These are phyloP conservation scores for Hydrolagus affinis DNA, from an alignment of 2,113 vertebrate genomes.

Conservation along the genomic window DNA sequence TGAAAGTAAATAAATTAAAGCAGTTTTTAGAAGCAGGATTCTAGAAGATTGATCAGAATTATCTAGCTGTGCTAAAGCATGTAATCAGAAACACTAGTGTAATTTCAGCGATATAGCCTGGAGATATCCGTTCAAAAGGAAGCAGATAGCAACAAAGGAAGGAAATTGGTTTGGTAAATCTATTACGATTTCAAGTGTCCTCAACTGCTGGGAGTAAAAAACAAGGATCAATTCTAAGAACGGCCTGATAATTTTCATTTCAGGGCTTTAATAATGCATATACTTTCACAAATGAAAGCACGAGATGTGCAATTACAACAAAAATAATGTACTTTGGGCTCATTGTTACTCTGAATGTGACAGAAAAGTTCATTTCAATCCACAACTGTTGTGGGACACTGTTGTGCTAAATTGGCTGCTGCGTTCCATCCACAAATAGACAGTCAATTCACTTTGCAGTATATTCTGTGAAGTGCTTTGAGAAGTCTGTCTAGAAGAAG, in stretches of 20 bases:
- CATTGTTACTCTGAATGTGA: neutral
- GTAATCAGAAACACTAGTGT: neutral
- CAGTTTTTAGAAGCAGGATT: neutral
- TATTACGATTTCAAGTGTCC: neutral
- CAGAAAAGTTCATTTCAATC: too few species aligned
- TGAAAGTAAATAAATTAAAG: neutral
- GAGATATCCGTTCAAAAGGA: conserved; percentile 21
- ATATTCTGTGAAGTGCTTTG: too few species aligned
- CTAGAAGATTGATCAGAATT: conserved; percentile 2
- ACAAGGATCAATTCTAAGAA: conserved; percentile 13
- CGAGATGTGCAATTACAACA: neutral
- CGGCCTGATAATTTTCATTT: conserved; percentile 5
- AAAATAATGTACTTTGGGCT: neutral
- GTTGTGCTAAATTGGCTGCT: too few species aligned
- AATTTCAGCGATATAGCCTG: neutral
- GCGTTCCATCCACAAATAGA: too few species aligned
- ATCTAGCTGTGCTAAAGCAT: neutral
- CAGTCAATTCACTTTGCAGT: too few species aligned
- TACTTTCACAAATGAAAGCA: neutral
- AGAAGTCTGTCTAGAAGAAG: too few species aligned
- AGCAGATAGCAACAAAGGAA: neutral
- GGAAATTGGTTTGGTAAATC: conserved; percentile 23
- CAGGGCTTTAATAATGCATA: neutral
- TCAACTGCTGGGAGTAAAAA: conserved; percentile 8
- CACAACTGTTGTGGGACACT: too few species aligned